These are phyloP conservation scores for Xestobium rufovillosum DNA, from an alignment of 2,888 invertebrate genomes.

Conservation along the genomic window DNA sequence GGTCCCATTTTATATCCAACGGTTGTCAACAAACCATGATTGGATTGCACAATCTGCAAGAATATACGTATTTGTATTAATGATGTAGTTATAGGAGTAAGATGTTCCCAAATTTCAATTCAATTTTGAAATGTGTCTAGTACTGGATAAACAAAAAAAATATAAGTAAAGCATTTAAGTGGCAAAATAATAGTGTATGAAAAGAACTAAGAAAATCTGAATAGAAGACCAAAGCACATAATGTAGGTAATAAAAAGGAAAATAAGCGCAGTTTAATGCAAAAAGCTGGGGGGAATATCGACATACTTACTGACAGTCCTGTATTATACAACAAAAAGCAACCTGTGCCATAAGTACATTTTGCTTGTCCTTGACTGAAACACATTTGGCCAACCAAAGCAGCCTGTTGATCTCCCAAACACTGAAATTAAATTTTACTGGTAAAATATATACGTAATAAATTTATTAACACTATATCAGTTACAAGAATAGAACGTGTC, in stretches of 20 bases:
- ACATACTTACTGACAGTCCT: conserved; percentile 54
- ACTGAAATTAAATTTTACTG: conserved; percentile 46
- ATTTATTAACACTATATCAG: neutral
- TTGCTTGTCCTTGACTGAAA: conserved; percentile 79
- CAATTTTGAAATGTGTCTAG: no score
- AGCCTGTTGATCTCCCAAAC: conserved; percentile 92
- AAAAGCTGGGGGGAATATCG: no score
- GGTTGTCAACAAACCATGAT: conserved; percentile 82
- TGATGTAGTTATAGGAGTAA: no score
- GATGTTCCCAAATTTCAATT: no score
- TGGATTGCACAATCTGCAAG: conserved; percentile 69
- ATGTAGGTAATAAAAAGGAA: no score
- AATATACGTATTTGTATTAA: conserved; percentile 5
- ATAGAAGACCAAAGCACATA: no score
- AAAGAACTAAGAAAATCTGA: no score
- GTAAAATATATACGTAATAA: neutral
- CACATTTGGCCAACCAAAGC: conserved; percentile 90
- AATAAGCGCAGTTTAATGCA: no score
- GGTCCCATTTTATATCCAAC: conserved; percentile 85
- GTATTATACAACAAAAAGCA: conserved; percentile 94
- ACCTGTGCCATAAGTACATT: conserved; percentile 93
- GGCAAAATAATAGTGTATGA: no score
- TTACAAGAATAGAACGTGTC: neutral
- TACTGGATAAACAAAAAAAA: no score
- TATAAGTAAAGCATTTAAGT: no score